Evolutionary conservation across 2,888 invertebrate species (phyloP).

Genomic region (Melanostoma mellinum): DNA sequence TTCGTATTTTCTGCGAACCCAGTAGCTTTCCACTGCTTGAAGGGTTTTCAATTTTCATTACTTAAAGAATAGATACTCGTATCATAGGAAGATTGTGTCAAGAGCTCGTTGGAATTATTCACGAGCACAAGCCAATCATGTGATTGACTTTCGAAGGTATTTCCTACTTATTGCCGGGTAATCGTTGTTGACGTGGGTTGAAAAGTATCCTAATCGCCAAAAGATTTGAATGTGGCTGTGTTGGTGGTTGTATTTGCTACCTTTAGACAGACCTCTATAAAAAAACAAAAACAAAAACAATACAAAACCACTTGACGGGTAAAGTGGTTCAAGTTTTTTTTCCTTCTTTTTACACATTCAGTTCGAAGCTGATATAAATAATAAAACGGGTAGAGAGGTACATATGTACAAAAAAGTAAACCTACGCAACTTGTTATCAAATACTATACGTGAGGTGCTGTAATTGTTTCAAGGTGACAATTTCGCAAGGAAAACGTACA

Average conservation of each 20-base stretch:
- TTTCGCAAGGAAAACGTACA: too few species aligned
- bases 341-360: neutral
- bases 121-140: slow-evolving; percentile 18
- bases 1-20: too few species aligned
- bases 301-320: slow-evolving; percentile 13
- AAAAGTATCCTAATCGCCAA: slow-evolving; percentile 45
- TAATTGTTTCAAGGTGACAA: neutral
- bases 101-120: too few species aligned
- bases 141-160: slow-evolving; percentile 37
- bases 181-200: slow-evolving; percentile 28
- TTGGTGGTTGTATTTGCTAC: slow-evolving; percentile 27
- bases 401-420: neutral
- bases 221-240: slow-evolving; percentile 35
- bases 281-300: slow-evolving; percentile 3
- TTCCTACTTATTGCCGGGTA: neutral
- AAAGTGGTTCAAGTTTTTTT: slow-evolving; percentile 17
- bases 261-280: neutral
- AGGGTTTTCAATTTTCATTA: too few species aligned
- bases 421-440: slow-evolving; percentile 24
- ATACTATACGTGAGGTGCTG: neutral
- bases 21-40: too few species aligned
- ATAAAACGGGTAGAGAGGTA: slow-evolving; percentile 3
- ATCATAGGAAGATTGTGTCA: too few species aligned
- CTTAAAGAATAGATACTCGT: too few species aligned
- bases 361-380: slow-evolving; percentile 26